Base-by-base conservation (phyloP, 2,113 vertebrate species). In the Morphnarchus princeps region DNA sequence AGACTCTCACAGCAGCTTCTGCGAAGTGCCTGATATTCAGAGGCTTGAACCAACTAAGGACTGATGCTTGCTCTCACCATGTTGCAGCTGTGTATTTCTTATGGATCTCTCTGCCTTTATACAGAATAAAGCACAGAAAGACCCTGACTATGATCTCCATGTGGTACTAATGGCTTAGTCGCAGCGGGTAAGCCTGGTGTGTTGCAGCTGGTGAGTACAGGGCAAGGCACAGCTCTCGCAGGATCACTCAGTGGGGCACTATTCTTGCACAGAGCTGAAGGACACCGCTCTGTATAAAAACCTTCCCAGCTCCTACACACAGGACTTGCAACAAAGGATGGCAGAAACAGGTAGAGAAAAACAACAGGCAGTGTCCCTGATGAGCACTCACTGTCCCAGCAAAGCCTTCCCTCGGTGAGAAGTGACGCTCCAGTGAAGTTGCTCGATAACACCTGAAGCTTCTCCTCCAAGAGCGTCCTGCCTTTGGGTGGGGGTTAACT, bases 151-250 rank as follows among this genome's bases (percentile, higher is more conserved):
- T 0, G 1, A 34, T 34, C 43, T 45, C 66, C 13, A 10, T 24
- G 3, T 8, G 28, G 13, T 25, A 31, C 8, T 32, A 22, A 36
- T 9, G 3, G 32, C 49, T 11, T 49, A 6, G 65, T 12, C 40
- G 7, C 31, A 31, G 66, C 8, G 8, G 40, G 24, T 10, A n/a
- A 47, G 8, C 1, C 32, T 5, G 0, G 36, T 3, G 28, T 8
- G 1, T 6, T 7, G 45, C 22, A 11, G 54, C 38, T 4, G 1
- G 34, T 2, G 34, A 31, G 49, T 1, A 16, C 5, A 1, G 34
- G 15, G 16, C 45, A 40, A 54, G 38, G 32, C 1, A 2, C 45
- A 55, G 58, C 57, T 40, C 57, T 13, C 1, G 1, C 61, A 34
- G 22, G 21, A 16, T 45, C 70, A 11, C 32, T 21, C 26, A 1